Evolutionary conservation across 2,113 vertebrate species (phyloP).

Genomic region (Argyrosomus japonicus): DNA sequence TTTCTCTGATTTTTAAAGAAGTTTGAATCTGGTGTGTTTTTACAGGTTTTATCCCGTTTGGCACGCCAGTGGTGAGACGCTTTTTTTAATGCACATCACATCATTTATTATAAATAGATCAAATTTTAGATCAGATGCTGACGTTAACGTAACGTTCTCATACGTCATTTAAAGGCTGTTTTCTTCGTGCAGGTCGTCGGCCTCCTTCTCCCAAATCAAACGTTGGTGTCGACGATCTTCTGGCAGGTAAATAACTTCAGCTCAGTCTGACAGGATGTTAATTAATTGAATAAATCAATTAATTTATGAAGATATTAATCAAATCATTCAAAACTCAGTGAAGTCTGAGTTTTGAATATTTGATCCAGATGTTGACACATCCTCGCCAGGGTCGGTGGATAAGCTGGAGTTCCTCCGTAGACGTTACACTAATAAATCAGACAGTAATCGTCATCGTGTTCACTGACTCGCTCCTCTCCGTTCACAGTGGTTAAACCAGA

Average conservation of each 20-base stretch:
- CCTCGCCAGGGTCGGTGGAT: no score
- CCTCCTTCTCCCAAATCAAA: conserved; percentile 96
- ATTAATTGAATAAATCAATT: not conserved
- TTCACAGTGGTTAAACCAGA: conserved; percentile 94
- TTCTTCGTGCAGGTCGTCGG: conserved; percentile 88
- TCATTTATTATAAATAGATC: not conserved
- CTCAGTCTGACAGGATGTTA: not conserved
- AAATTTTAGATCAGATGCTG: not conserved
- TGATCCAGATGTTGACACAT: not conserved
- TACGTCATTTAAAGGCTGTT: not conserved
- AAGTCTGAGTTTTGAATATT: not conserved
- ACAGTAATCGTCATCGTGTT: not conserved
- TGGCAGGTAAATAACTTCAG: conserved; percentile 88
- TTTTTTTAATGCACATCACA: not conserved
- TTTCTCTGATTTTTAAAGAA: not conserved
- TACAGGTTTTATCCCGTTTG: conserved; percentile 94
- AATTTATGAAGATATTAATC: not conserved
- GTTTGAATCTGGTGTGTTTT: conserved; percentile 20
- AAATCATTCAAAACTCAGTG: no score
- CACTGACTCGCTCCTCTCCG: not conserved
- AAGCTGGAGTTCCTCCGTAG: not conserved
- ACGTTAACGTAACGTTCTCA: not conserved
- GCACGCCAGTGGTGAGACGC: conserved; percentile 93
- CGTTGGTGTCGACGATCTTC: conserved; percentile 90
- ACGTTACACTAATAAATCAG: not conserved